These are phyloP conservation scores for Cyprinodon tularosa DNA, from an alignment of 2,113 vertebrate species.

Conservation along the genomic window DNA sequence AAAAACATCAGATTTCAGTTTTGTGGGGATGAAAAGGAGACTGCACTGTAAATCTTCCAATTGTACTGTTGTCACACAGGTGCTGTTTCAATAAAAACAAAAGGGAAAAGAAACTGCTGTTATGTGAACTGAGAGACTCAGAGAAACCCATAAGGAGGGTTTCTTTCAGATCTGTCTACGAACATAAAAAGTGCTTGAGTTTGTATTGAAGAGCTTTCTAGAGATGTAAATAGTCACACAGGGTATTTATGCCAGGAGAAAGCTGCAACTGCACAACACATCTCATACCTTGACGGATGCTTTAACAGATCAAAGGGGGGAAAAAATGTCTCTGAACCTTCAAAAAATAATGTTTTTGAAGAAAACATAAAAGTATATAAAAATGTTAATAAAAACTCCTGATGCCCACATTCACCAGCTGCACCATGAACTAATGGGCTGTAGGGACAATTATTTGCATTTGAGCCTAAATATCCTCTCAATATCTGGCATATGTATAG, in stretches of 20 bases:
- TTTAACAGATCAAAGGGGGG: conserved; percentile 3
- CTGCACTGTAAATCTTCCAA: conserved; percentile 58
- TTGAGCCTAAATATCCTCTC: conserved; percentile 64
- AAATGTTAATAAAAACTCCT: conserved; percentile 26
- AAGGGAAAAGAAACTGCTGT: conserved; percentile 36
- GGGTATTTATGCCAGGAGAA: background rate
- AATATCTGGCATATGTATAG: conserved; percentile 44
- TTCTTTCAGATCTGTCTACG: background rate
- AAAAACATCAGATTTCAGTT: conserved; percentile 55
- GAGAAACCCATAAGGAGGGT: background rate
- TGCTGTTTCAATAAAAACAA: conserved; percentile 49
- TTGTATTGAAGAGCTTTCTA: background rate
- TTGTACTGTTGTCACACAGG: conserved; percentile 49
- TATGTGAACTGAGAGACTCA: conserved; percentile 13
- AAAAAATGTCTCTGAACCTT: conserved; percentile 20
- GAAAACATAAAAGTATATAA: conserved; percentile 55
- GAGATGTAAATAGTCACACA: background rate
- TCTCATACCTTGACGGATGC: conserved; percentile 33
- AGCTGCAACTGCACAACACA: conserved; percentile 7
- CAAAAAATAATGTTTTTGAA: conserved; percentile 33
- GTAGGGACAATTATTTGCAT: conserved; percentile 47
- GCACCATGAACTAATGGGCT: conserved; percentile 35
- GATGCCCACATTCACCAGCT: conserved; percentile 36
- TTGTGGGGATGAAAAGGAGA: conserved; percentile 32
- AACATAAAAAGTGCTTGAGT: background rate